Percentiles rank a stretch among this genome's conserved stretches.
phyloP scores from a whole-genome alignment of 2,888 invertebrate species.

The Serripes groenlandicus region DNA sequence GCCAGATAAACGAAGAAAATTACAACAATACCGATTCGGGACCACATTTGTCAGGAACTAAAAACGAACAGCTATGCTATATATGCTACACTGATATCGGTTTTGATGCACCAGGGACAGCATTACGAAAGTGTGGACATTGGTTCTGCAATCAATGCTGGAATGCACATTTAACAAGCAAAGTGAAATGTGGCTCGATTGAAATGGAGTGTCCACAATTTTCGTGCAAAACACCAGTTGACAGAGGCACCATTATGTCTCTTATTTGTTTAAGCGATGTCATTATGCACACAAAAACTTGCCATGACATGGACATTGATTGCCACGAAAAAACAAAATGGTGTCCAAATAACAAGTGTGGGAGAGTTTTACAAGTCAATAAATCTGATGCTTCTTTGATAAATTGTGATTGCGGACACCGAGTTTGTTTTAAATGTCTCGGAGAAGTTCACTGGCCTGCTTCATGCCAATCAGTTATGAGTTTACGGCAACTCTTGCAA shows the following conservation, averaged over 20 bases:
- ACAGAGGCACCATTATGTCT: slow-evolving; percentile 55
- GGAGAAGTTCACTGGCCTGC: slow-evolving; percentile 73
- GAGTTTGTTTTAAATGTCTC: slow-evolving; percentile 70
- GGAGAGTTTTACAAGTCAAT: slow-evolving; percentile 55
- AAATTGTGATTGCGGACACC: slow-evolving; percentile 66
- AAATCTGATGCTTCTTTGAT: slow-evolving; percentile 40
- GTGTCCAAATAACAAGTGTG: slow-evolving; percentile 73
- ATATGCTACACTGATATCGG: slow-evolving; percentile 69
- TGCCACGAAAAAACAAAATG: slow-evolving; percentile 58
- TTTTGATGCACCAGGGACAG: slow-evolving; percentile 45
- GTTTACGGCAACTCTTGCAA: slow-evolving; percentile 56
- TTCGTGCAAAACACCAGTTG: slow-evolving; percentile 59
- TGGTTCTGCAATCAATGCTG: slow-evolving; percentile 76
- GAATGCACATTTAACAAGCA: slow-evolving; percentile 62
- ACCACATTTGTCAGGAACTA: too few relatives aligned
- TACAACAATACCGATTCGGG: neutral
- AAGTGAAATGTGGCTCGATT: slow-evolving; percentile 45
- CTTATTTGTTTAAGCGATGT: slow-evolving; percentile 48
- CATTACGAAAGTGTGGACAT: slow-evolving; percentile 69
- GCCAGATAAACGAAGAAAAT: neutral
- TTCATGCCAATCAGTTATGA: slow-evolving; percentile 58
- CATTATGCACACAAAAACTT: slow-evolving; percentile 36
- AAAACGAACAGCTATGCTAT: slow-evolving; percentile 51
- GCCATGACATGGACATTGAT: slow-evolving; percentile 61
- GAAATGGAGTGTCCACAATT: slow-evolving; percentile 67